Conservation (phyloP, 1,140 invertebrate species). For the Diuraphis noxia region DNA sequence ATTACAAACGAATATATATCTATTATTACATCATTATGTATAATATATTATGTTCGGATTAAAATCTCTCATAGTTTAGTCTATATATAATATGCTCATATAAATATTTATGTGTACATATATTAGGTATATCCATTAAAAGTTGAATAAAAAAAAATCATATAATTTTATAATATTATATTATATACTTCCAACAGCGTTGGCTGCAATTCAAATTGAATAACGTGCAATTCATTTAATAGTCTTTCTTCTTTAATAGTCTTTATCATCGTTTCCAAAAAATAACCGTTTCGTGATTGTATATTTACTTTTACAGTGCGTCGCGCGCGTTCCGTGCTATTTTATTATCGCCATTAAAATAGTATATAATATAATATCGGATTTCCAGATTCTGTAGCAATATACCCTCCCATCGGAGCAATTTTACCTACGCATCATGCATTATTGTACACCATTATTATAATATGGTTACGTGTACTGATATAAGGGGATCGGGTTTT, state of each 20-base stretch:
- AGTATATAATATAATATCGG: conserved; percentile 6
- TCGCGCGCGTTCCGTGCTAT: background rate
- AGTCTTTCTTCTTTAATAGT: background rate
- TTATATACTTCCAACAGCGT: background rate
- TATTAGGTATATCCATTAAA: background rate
- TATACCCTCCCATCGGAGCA: background rate
- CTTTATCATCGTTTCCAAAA: background rate
- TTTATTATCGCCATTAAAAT: background rate
- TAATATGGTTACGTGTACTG: background rate
- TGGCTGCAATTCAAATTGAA: background rate
- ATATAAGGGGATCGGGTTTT: background rate
- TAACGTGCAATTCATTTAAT: background rate
- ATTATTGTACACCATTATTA: background rate
- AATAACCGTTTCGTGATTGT: background rate
- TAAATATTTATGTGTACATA: too few relatives aligned
- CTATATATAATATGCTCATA: background rate
- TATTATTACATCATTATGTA: background rate
- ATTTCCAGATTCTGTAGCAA: background rate
- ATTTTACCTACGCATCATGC: background rate
- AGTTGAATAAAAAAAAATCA: background rate
- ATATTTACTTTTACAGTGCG: background rate
- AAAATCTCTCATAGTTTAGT: background rate
- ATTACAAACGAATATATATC: background rate
- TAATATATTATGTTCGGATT: background rate
- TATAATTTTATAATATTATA: background rate